A percentile compares a stretch with the other conserved stretches of the same genome.
phyloP scores from a whole-genome alignment of 2,888 invertebrate genomes.

The Drosophila aldrichi region DNA sequence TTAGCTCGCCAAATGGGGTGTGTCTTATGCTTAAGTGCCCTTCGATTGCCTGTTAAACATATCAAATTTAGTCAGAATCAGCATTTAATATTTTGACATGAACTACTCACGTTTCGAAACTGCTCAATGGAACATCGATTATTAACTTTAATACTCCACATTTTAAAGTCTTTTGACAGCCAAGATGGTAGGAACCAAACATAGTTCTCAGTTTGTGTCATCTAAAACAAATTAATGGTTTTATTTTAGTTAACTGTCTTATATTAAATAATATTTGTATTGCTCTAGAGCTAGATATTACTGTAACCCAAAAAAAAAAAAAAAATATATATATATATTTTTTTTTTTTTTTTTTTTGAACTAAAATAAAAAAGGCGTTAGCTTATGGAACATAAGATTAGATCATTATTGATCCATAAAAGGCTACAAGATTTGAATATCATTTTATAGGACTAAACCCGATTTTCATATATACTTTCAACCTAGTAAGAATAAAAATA shows the following conservation, averaged over 20 bases:
- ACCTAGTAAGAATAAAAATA: not conserved
- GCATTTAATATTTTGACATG: not conserved
- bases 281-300: too few relatives aligned
- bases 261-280: too few relatives aligned
- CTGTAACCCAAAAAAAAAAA: too few relatives aligned
- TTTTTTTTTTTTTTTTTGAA: too few relatives aligned
- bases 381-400: too few relatives aligned
- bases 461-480: too few relatives aligned
- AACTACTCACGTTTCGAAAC: slow-evolving; percentile 86
- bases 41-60: slow-evolving; percentile 87
- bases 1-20: slow-evolving; percentile 88
- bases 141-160: slow-evolving; percentile 85
- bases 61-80: not conserved
- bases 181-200: slow-evolving; percentile 95
- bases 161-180: slow-evolving; percentile 88
- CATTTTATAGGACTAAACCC: too few relatives aligned
- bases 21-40: slow-evolving; percentile 91
- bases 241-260: too few relatives aligned
- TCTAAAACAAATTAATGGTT: slow-evolving; percentile 84
- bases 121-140: slow-evolving; percentile 87
- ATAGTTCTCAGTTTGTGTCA: slow-evolving; percentile 90
- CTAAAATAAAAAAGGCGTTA: too few relatives aligned
- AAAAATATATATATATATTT: too few relatives aligned
- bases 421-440: too few relatives aligned
- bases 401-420: too few relatives aligned